Evolutionary conservation across 1,140 invertebrate species (phyloP).

Genomic region (Marisa cornuarietis): DNA sequence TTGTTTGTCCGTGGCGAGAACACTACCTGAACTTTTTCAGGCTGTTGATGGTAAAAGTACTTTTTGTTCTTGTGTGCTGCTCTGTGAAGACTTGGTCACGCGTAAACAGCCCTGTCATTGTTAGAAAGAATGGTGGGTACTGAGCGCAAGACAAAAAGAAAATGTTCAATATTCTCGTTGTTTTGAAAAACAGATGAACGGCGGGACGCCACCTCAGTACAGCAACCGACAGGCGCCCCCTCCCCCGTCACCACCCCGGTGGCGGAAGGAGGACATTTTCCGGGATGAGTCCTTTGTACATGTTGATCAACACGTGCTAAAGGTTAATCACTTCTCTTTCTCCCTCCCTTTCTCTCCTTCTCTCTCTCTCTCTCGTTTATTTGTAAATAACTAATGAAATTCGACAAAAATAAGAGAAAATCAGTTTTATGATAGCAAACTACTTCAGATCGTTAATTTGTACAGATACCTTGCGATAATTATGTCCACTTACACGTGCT

Average conservation of each 20-base stretch:
- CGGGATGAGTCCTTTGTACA: constrained; percentile 39
- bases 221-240: constrained; percentile 42
- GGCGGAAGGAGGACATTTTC: constrained; percentile 47
- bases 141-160: background rate
- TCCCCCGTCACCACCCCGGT: constrained; percentile 45
- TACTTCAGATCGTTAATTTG: background rate
- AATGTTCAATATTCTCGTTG: background rate
- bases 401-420: background rate
- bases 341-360: background rate
- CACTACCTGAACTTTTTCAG: background rate
- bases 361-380: background rate
- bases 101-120: background rate
- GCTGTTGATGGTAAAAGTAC: background rate
- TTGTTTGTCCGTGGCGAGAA: too few species aligned
- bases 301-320: constrained; percentile 50
- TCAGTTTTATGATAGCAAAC: background rate
- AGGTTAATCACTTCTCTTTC: constrained; percentile 36
- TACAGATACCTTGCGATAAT: background rate
- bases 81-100: background rate
- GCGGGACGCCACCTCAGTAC: constrained; percentile 19
- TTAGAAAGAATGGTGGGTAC: background rate
- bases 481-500: background rate
- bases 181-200: background rate
- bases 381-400: background rate
- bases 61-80: background rate